phyloP scores from a whole-genome alignment of 2,888 invertebrate genomes.

The Dione vanillae region DNA sequence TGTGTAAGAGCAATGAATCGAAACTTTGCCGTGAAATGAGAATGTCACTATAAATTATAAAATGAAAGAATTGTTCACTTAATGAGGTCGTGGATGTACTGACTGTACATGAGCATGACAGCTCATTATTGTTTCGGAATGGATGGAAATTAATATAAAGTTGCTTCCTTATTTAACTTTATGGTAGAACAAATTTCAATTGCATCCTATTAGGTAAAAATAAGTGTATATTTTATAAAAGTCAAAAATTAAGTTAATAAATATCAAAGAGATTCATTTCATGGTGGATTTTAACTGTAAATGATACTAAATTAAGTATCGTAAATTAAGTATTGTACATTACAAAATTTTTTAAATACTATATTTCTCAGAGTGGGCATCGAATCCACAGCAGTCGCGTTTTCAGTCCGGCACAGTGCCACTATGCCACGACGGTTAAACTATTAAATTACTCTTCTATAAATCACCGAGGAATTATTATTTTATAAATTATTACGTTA shows the following conservation, averaged over 20 bases:
- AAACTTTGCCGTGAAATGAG: constrained; percentile 32
- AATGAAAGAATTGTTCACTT: constrained; percentile 34
- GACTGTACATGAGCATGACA: constrained; percentile 6
- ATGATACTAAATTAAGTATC: no score
- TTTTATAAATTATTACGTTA: background rate
- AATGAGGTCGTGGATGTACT: constrained; percentile 31
- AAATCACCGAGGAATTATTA: background rate
- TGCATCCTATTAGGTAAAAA: background rate
- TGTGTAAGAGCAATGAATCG: constrained; percentile 23
- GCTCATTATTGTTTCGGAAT: constrained; percentile 20
- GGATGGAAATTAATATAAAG: constrained; percentile 17
- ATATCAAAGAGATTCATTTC: no score
- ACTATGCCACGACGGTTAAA: background rate
- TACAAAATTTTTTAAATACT: no score
- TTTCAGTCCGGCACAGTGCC: no score
- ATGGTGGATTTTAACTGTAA: no score
- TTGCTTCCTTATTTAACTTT: constrained; percentile 1
- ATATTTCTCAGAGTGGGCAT: no score
- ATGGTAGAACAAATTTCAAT: background rate
- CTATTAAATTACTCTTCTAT: background rate
- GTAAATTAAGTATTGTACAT: no score
- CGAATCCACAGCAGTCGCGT: no score
- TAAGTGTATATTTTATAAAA: no score
- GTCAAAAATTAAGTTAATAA: no score
- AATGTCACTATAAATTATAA: constrained; percentile 32